These are phyloP conservation scores for Ondatra zibethicus DNA, from an alignment of 2,113 vertebrate species.

Conservation along the genomic window DNA sequence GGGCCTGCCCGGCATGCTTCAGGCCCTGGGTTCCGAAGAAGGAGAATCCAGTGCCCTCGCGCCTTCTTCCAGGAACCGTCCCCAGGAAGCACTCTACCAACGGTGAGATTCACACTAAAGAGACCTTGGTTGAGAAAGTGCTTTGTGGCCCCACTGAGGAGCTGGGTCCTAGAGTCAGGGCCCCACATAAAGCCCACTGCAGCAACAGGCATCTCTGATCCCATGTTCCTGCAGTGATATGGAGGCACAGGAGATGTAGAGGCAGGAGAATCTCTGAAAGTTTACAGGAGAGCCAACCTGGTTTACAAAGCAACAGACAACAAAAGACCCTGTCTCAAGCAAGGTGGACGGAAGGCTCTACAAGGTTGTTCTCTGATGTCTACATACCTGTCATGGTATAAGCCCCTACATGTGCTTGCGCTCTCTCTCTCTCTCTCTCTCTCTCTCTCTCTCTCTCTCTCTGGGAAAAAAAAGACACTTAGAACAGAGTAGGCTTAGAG, in stretches of 20 bases:
- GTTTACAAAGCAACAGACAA: neutral
- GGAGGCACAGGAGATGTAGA: accelerated
- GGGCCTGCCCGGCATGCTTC: neutral
- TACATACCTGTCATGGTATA: neutral
- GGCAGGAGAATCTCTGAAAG: neutral
- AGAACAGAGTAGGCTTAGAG: neutral
- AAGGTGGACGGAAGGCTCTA: neutral
- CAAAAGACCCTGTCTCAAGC: neutral
- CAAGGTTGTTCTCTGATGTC: neutral
- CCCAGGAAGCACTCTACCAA: neutral
- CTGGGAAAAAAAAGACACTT: neutral
- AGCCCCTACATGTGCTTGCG: accelerated
- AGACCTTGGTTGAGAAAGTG: neutral
- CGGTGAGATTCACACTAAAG: neutral
- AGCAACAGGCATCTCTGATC: neutral
- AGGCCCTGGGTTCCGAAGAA: too few species aligned
- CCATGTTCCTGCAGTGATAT: neutral
- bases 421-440: too few species aligned
- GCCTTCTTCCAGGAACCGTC: neutral
- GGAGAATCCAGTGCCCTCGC: neutral
- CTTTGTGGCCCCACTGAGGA: neutral
- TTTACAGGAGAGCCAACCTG: neutral
- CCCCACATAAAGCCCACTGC: neutral
- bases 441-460: too few species aligned
- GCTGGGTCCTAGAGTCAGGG: neutral